These are phyloP conservation scores for Haliclystus octoradiatus DNA, from an alignment of 30 jellyfish, hydroid and myxozoan genomes.

Conservation along the genomic window DNA sequence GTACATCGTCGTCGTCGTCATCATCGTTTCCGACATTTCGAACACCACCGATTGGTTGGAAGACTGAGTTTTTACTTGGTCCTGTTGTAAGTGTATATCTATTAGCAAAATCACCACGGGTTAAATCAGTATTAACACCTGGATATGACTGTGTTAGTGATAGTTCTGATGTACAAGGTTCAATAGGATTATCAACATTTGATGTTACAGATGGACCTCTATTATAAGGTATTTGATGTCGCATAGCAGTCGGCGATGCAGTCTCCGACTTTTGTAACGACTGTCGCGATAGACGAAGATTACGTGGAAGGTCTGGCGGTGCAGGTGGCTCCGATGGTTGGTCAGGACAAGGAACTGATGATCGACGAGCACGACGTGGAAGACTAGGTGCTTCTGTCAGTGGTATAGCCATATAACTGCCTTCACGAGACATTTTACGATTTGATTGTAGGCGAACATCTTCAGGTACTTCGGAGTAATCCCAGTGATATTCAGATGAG, in stretches of 20 bases:
- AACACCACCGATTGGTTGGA: conserved; percentile 61
- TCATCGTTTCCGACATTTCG: too few species aligned
- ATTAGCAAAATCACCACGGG: conserved; percentile 53
- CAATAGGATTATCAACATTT: not conserved
- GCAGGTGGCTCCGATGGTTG: conserved; percentile 29
- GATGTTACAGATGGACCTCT: not conserved
- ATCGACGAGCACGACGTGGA: conserved; percentile 45
- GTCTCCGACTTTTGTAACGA: conserved; percentile 52
- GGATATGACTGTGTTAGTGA: conserved; percentile 41
- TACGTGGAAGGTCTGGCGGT: conserved; percentile 38
- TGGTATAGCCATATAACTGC: conserved; percentile 74
- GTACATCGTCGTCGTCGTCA: conserved; percentile 51
- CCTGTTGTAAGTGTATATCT: conserved; percentile 65
- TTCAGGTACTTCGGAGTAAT: conserved; percentile 92
- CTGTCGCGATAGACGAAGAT: conserved; percentile 66
- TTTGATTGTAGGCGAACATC: conserved; percentile 69
- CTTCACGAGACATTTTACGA: conserved; percentile 86
- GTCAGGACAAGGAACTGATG: conserved; percentile 36
- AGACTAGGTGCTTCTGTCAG: conserved; percentile 36
- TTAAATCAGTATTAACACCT: conserved; percentile 31
- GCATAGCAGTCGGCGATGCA: conserved; percentile 40
- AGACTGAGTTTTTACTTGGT: conserved; percentile 29
- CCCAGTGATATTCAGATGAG: conserved; percentile 74
- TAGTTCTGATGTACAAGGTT: conserved; percentile 10
- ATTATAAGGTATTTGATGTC: conserved; percentile 16